phyloP scores from a whole-genome alignment of 2,113 vertebrate genomes.

The Thalassarche chlororhynchos region DNA sequence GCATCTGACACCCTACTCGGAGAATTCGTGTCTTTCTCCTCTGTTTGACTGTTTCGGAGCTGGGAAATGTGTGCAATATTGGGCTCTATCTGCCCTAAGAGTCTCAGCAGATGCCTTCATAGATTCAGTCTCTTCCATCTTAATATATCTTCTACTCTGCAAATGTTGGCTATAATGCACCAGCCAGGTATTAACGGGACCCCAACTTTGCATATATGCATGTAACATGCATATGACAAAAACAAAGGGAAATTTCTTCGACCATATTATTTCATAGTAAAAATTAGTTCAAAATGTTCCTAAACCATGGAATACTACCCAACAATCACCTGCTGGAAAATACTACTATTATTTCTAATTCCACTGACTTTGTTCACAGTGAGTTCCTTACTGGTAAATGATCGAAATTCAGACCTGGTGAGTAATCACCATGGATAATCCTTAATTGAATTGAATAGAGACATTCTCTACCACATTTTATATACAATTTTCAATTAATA shows the following conservation, averaged over 20 bases:
- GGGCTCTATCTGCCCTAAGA: not conserved
- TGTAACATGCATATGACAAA: not conserved
- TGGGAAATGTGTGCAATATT: not conserved
- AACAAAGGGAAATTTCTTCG: not conserved
- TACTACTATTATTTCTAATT: not conserved
- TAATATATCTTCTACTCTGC: not conserved
- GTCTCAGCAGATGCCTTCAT: not conserved
- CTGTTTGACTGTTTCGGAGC: not conserved
- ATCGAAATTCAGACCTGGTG: not conserved
- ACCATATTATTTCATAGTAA: not conserved
- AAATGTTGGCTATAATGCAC: not conserved
- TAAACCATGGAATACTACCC: not conserved
- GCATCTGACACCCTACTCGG: not conserved
- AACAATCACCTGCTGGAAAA: not conserved
- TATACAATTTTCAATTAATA: not conserved
- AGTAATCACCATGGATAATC: not conserved
- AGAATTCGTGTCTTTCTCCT: not conserved
- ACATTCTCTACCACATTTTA: not conserved
- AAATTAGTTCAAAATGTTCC: not conserved
- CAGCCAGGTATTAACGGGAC: not conserved
- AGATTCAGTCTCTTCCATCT: not conserved
- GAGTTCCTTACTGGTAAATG: not conserved
- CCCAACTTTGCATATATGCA: not conserved
- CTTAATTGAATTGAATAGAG: not conserved
- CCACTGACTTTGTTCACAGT: not conserved